Base-by-base conservation (phyloP, 2,888 invertebrate genomes). In the Azorinus chamasolen region DNA sequence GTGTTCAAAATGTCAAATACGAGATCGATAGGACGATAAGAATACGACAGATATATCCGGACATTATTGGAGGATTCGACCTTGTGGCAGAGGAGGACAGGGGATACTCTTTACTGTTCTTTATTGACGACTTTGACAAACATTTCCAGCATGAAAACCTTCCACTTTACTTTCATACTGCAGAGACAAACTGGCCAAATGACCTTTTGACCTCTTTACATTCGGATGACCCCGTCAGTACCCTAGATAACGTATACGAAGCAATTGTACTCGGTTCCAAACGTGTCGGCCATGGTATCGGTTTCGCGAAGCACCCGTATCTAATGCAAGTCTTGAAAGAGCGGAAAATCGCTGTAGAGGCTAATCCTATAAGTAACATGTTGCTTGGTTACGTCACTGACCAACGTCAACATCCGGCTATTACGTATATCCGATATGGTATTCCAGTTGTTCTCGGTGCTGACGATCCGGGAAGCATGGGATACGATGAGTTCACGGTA, bases 101-200 rank as follows among this genome's bases (percentile, higher is more conserved):
- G 5, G 81, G 81, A 12, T 77, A 74, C 48, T 81, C 81, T 5
- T 43, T 81, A 6, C 41, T 77, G 50, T 77, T 71, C 50, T 81
- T 68, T 37, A 54, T 74, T 0, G 66, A 71, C 14, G 81, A 77
- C n/a, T 74, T 81, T 57, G 70, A 72, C 0, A 20, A 22, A 50
- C 50, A 72, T 3, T 1, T 66, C 14, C 16, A 55, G 24, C 53
- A 71, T 16, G 18, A n/a, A 8, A 50, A 45, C 2, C n/a, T 77
- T 10, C 81, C 81, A 12, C 64, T 64, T 20, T 74, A 73, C 45
- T 77, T 81, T 51, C 81, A 81, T 18, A 65, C 64, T 2, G 66
- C 64, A 0, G 81, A 81, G 64, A 81, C 81, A 8, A 81, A 77
- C 57, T 81, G 81, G 81, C 81, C 81, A 24, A 70, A 70, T 18